A percentile compares a stretch with the other conserved stretches of the same genome.
These are phyloP conservation scores for Arbacia lixula DNA, from an alignment of 53 echinoderm and acorn worm species.

Conservation along the genomic window DNA sequence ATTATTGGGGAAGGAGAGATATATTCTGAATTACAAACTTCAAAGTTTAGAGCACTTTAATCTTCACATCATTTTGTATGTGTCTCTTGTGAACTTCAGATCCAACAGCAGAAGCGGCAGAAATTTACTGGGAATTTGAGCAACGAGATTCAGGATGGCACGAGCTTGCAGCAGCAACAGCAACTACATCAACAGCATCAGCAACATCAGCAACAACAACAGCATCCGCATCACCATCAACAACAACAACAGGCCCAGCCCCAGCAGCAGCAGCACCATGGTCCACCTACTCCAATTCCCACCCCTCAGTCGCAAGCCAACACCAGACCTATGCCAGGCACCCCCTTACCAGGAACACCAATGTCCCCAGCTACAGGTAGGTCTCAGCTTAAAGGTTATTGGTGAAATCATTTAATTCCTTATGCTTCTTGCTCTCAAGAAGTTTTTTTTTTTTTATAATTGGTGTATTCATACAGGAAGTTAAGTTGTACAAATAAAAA, in stretches of 20 bases:
- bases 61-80: too few relatives aligned
- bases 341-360: constrained; percentile 34
- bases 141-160: constrained; percentile 2
- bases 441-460: too few relatives aligned
- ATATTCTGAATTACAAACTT: too few relatives aligned
- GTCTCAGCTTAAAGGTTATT: background rate
- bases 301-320: constrained; percentile 20
- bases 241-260: background rate
- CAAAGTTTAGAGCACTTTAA: too few relatives aligned
- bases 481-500: too few relatives aligned
- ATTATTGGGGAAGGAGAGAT: too few relatives aligned
- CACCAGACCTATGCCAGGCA: constrained; percentile 28
- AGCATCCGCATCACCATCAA: too few relatives aligned
- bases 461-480: too few relatives aligned
- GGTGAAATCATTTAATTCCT: too few relatives aligned
- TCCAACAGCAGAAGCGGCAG: constrained; percentile 44
- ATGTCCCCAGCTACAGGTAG: constrained; percentile 38
- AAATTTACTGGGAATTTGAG: constrained; percentile 15
- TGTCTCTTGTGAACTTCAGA: too few relatives aligned
- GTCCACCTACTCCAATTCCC: constrained; percentile 8
- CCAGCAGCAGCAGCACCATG: background rate
- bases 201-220: background rate
- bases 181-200: constrained; percentile 1
- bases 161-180: background rate
- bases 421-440: too few relatives aligned